phyloP scores from a whole-genome alignment of 2,797 vertebrate species.

The Rhinophrynus dorsalis region DNA sequence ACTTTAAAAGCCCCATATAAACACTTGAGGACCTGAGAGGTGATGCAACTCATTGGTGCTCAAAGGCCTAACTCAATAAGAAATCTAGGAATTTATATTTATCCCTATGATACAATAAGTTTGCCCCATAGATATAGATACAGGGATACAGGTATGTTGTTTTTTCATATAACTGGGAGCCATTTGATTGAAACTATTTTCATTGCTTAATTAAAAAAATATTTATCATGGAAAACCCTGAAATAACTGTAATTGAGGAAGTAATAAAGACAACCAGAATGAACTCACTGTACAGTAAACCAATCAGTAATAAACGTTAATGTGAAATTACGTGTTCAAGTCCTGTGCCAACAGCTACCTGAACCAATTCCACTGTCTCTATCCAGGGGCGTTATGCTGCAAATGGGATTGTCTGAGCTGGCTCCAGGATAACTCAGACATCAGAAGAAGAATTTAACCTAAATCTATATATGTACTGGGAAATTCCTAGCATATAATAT shows the following conservation, averaged over 20 bases:
- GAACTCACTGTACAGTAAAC: background rate
- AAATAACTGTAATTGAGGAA: background rate
- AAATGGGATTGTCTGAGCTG: background rate
- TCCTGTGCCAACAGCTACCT: background rate
- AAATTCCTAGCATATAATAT: slow-evolving; percentile 43
- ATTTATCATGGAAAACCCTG: background rate
- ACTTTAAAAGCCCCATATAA: too few species aligned
- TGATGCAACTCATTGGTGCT: too few species aligned
- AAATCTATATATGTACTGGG: slow-evolving; percentile 10
- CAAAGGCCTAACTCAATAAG: too few species aligned
- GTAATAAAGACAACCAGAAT: background rate
- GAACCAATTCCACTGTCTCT: background rate
- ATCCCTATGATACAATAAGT: too few species aligned
- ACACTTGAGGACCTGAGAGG: too few species aligned
- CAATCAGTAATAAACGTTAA: background rate
- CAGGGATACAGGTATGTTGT: too few species aligned
- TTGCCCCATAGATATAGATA: too few species aligned
- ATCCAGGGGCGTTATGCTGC: background rate
- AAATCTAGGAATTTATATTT: too few species aligned
- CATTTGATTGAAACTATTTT: too few species aligned
- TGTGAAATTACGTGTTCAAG: background rate
- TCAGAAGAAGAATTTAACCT: background rate
- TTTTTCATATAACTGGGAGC: too few species aligned
- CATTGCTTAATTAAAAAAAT: too few species aligned
- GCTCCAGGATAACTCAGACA: slow-evolving; percentile 2